These are phyloP conservation scores for Aphaenogaster floridana DNA, from an alignment of 1,140 invertebrate genomes.

Conservation along the genomic window DNA sequence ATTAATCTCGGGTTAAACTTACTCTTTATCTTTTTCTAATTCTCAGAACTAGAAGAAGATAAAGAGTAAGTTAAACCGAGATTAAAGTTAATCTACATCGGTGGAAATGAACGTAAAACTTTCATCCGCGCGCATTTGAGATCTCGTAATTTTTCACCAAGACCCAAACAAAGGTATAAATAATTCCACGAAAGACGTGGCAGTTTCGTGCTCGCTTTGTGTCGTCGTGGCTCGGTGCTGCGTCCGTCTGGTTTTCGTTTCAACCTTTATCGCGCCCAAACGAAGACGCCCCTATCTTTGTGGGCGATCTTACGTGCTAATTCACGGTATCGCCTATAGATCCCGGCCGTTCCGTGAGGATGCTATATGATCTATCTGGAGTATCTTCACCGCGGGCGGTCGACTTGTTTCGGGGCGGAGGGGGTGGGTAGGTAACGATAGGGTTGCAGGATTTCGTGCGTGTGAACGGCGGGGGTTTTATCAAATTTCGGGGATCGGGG, in stretches of 20 bases:
- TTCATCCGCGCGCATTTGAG: background rate
- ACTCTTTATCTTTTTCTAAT: too few relatives aligned
- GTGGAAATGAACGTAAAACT: background rate
- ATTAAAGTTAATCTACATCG: too few relatives aligned
- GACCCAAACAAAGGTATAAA: background rate
- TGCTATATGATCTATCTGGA: conserved; percentile 50
- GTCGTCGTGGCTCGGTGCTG: background rate
- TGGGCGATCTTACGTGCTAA: conserved; percentile 32
- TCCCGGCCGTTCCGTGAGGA: background rate
- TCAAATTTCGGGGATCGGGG: conserved; percentile 38
- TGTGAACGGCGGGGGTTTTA: conserved; percentile 52
- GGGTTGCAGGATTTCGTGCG: conserved; percentile 67
- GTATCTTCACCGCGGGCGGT: conserved; percentile 60
- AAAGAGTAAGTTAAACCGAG: too few relatives aligned
- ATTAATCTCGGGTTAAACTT: too few relatives aligned
- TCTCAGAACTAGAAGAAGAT: too few relatives aligned
- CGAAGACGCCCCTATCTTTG: conserved; percentile 25
- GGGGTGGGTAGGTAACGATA: conserved; percentile 58
- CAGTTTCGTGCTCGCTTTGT: background rate
- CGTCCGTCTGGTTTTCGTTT: background rate
- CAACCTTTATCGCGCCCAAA: background rate
- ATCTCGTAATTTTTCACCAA: background rate
- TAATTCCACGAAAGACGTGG: background rate
- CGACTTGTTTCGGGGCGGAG: conserved; percentile 48
- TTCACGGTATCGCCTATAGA: conserved; percentile 35